Percentiles rank a stretch among this genome's conserved stretches.
These are phyloP conservation scores for Dendrolimus pini DNA, from an alignment of 2,888 invertebrate genomes.

Conservation along the genomic window DNA sequence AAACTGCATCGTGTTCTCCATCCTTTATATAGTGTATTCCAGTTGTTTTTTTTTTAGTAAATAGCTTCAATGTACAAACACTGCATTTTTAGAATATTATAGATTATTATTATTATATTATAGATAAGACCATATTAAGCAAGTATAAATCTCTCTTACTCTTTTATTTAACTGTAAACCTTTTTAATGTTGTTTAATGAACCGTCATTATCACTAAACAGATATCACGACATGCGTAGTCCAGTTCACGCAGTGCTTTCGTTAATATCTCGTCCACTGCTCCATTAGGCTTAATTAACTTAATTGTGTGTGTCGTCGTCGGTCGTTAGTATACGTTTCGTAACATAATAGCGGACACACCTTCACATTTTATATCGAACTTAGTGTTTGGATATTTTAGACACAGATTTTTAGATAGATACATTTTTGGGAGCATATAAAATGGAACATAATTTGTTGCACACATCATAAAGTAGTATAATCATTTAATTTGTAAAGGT, in stretches of 20 bases:
- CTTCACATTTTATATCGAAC: slow-evolving; percentile 13
- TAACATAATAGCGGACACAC: slow-evolving; percentile 35
- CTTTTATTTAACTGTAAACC: not conserved
- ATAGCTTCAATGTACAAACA: no score
- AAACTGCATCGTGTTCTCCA: no score
- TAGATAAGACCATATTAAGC: no score
- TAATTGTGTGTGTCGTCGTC: slow-evolving; percentile 37
- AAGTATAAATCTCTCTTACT: not conserved
- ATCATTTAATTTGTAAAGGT: no score
- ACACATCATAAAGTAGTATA: no score
- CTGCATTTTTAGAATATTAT: no score
- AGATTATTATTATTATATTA: no score
- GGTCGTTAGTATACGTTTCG: slow-evolving; percentile 29
- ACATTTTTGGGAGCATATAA: not conserved
- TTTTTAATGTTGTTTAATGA: slow-evolving; percentile 1
- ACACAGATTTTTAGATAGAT: not conserved
- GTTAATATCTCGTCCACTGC: slow-evolving; percentile 36
- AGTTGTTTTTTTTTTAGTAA: no score
- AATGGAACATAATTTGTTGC: no score
- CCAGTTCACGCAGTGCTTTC: slow-evolving; percentile 21
- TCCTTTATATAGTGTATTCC: no score
- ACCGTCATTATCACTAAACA: slow-evolving; percentile 15
- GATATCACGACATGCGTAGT: slow-evolving; percentile 16
- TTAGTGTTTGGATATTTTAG: not conserved
- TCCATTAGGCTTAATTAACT: slow-evolving; percentile 43